phyloP scores from a whole-genome alignment of 1,140 invertebrate species.

The Olivierus martensii region DNA sequence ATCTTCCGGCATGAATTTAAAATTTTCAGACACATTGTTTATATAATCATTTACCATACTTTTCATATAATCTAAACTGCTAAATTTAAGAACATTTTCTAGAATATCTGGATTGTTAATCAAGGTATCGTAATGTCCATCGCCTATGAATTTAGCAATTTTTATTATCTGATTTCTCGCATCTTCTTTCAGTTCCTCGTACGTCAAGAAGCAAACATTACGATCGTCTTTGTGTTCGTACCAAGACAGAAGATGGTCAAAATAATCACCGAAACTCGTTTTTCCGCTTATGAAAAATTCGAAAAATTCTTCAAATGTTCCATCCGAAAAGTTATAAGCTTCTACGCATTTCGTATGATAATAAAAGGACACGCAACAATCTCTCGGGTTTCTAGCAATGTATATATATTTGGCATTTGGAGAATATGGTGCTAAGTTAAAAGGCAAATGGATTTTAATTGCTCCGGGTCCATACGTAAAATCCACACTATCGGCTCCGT shows the following conservation, averaged over 20 bases:
- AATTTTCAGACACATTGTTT: no score
- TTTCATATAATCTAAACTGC: slow-evolving; percentile 7
- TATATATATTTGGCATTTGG: slow-evolving; percentile 19
- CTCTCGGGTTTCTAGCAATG: slow-evolving; percentile 17
- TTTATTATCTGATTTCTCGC: not conserved
- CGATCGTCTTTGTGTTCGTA: slow-evolving; percentile 22
- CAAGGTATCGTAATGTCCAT: not conserved
- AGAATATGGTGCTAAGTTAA: slow-evolving; percentile 8
- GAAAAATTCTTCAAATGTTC: slow-evolving; percentile 27
- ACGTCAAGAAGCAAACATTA: slow-evolving; percentile 28
- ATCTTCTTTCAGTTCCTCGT: slow-evolving; percentile 14
- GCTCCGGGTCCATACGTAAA: not conserved
- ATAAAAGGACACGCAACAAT: slow-evolving; percentile 54
- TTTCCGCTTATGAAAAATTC: slow-evolving; percentile 26
- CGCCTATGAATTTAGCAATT: slow-evolving; percentile 29
- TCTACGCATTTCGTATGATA: slow-evolving; percentile 29
- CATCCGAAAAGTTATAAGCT: slow-evolving; percentile 38
- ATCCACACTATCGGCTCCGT: not conserved
- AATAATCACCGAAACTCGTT: slow-evolving; percentile 29
- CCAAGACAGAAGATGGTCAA: slow-evolving; percentile 28
- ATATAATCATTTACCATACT: not conserved
- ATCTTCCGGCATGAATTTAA: no score
- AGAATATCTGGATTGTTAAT: not conserved
- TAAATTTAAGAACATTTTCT: slow-evolving; percentile 5
- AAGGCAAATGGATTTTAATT: slow-evolving; percentile 15